Evolutionary conservation across 2,113 vertebrate genomes (phyloP), one percentile per base, ranked within the genome.

Genomic region (Circaetus cinerascens): DNA sequence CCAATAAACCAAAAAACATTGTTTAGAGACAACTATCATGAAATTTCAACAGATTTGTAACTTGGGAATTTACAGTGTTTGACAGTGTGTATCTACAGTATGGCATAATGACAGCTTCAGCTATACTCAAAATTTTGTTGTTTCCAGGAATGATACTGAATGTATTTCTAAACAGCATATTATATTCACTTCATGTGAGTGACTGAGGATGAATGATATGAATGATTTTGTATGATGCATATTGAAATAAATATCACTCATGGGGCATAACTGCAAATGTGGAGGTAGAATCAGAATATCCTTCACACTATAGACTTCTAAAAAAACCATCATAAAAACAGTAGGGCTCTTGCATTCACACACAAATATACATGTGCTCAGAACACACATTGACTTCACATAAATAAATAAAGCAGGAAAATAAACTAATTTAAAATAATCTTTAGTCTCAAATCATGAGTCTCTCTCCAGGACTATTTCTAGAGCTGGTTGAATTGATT

Each of bases 61-160:
- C 72, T 87, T 93, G 81, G 72, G 77, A 90, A 72, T 91, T 71
- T 74, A 91, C 60, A 81, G 32, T 91, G 60, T 80, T 90, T 95
- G 51, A 60, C 64, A 86, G 34, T 59, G 38, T 91, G 27, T 78
- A 48, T 81, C 73, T 46, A 76, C 45, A 93, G 38, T 80, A 91
- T 71, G 62, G 75, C 45, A 93, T 90, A 97, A 92, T 56, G 56
- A 79, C 53, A 94, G 56, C 38, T 88, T 72, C 50, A 94, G n/a
- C 21, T 95, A 29, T 11, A 76, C 48, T 89, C 14, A 94, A 29
- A 19, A 5, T 57, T 48, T 64, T 96, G 32, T 83, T 77, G 13
- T 50, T 97, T 93, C 50, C 63, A 72, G 64, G 66, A 94, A 32
- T 53, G n/a, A 43, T 32, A 82, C 11, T 40, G 21, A 50, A 79